Base-by-base conservation (phyloP, 2,113 vertebrate species). In the Formicarius rufipectus region DNA sequence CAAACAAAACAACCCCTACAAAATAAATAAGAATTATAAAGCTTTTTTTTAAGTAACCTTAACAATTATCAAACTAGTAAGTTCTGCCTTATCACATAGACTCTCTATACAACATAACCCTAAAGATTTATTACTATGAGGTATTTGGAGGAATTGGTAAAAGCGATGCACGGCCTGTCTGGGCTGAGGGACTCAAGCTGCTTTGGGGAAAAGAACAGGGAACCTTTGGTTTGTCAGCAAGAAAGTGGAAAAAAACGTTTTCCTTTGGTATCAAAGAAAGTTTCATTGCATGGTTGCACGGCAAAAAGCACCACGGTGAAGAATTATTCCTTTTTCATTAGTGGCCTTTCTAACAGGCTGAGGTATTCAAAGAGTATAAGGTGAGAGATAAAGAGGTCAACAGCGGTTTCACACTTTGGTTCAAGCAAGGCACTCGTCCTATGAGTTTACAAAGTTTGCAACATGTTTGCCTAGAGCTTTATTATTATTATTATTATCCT, bases 351-450 rank as follows among this genome's bases (percentile, higher is more conserved):
- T 98, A 99, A 98, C 98, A 99, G 99, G 99, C 99, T 99, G 99
- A 99, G 99, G 99, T 99, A 99, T 99, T 99, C 99, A 98, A 98
- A 99, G 98, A 99, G 98, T 98, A 99, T 98, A 99, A 98, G 98
- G 98, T 99, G 98, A 99, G 97, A 98, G 96, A 97, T 96, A 96
- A 96, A 98, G 99, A 99, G 99, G 99, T 99, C 98, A 99, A 99
- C 98, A 98, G 99, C 98, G 99, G 99, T 99, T 99, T 99, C 99
- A 99, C 99, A 99, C 99, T 99, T 99, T 99, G 99, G 99, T 99
- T 99, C 98, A 99, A 99, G 99, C 99, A 99, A 99, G 99, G 99
- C 99, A 99, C 99, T 99, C 99, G 94, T 99, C 99, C 99, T 99
- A 98, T 98, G 99, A 99, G 99, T 99, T 99, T 98, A 99, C 98